phyloP scores from a whole-genome alignment of 1,140 invertebrate species.

The Aphis craccivora region DNA sequence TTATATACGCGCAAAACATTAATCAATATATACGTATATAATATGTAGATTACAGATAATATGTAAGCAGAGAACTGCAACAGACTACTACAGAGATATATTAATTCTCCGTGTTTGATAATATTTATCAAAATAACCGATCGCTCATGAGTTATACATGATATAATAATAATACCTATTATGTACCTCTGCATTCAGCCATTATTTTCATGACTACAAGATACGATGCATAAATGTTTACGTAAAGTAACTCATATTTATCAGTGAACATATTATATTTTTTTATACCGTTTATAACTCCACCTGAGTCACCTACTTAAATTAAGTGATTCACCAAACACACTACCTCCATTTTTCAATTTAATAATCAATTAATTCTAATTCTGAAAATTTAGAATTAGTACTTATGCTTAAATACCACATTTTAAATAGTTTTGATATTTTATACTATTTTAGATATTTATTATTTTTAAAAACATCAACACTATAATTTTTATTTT shows the following conservation, averaged over 20 bases:
- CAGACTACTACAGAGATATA: not conserved
- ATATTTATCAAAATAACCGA: not conserved
- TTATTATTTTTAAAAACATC: too few relatives aligned
- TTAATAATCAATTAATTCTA: not conserved
- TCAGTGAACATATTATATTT: not conserved
- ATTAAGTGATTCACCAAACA: not conserved
- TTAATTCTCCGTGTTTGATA: not conserved
- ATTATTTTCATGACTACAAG: not conserved
- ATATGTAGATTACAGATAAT: not conserved
- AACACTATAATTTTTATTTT: too few relatives aligned
- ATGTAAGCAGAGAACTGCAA: not conserved
- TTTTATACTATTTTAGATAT: not conserved
- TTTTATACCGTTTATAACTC: not conserved
- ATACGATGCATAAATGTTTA: not conserved
- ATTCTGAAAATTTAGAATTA: not conserved
- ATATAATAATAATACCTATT: not conserved
- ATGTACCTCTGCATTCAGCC: not conserved
- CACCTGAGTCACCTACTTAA: not conserved
- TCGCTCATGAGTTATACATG: not conserved
- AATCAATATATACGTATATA: not conserved
- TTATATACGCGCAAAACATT: constrained; percentile 23
- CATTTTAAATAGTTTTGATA: not conserved
- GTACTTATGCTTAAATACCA: not conserved
- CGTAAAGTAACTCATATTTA: not conserved
- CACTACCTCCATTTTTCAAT: not conserved